phyloP scores from a whole-genome alignment of 2,797 vertebrate genomes.

The Acrocephalus scirpaceus region DNA sequence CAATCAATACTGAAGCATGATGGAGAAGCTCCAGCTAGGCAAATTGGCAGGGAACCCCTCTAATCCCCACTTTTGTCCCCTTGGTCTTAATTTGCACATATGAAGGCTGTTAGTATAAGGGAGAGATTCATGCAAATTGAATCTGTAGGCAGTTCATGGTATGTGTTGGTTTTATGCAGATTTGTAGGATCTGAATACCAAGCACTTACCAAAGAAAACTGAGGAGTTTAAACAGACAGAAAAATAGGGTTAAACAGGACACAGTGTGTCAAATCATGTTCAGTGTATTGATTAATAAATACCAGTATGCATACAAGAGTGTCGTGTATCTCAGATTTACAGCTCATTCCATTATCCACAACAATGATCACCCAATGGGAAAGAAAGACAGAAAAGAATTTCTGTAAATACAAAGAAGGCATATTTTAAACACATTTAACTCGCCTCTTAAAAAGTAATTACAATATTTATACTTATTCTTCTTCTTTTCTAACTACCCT shows the following conservation, averaged over 20 bases:
- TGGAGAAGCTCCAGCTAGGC: background rate
- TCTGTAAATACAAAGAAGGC: constrained; percentile 75
- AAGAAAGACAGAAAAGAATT: constrained; percentile 73
- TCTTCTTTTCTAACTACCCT: constrained; percentile 34
- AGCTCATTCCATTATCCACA: constrained; percentile 75
- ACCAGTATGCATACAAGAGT: constrained; percentile 73
- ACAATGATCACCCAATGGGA: constrained; percentile 72
- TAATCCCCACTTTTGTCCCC: constrained; percentile 70
- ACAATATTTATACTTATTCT: constrained; percentile 62
- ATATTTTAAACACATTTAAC: constrained; percentile 71
- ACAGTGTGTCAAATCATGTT: constrained; percentile 73
- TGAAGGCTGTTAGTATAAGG: constrained; percentile 74
- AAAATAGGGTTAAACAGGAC: constrained; percentile 72
- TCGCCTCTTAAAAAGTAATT: constrained; percentile 65
- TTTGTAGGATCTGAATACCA: constrained; percentile 79
- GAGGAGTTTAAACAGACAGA: constrained; percentile 75
- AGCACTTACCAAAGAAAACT: constrained; percentile 78
- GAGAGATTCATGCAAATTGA: constrained; percentile 72
- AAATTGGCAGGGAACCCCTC: constrained; percentile 49
- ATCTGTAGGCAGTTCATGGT: constrained; percentile 72
- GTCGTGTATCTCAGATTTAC: constrained; percentile 73
- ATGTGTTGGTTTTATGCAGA: constrained; percentile 80
- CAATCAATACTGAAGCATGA: background rate
- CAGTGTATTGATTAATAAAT: constrained; percentile 74
- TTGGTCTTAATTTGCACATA: constrained; percentile 71